Conservation (phyloP, 2,113 vertebrate species). For the Campylorhamphus procurvoides region DNA sequence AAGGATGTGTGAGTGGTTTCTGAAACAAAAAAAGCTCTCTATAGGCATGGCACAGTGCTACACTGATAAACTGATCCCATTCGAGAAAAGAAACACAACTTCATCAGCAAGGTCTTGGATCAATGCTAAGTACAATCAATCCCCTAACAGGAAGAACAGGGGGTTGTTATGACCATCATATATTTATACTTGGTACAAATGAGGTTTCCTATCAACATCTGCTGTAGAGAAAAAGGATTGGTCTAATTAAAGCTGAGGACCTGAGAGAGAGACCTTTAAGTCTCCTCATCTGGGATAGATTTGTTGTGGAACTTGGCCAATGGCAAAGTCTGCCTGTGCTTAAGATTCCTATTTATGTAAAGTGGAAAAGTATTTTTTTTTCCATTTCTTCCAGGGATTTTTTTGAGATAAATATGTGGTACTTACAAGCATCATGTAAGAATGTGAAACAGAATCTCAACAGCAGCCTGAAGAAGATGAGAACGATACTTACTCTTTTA, state of each 20-base stretch:
- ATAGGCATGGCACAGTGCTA: background rate
- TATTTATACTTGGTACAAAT: background rate
- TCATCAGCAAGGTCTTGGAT: background rate
- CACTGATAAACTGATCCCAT: background rate
- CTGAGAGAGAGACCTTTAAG: background rate
- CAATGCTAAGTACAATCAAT: background rate
- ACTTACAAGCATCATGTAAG: background rate
- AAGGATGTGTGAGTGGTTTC: background rate
- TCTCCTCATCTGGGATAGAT: background rate
- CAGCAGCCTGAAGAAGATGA: background rate
- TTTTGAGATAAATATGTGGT: background rate
- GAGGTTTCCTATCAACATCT: background rate
- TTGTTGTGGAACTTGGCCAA: background rate
- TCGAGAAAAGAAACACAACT: background rate
- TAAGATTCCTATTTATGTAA: background rate
- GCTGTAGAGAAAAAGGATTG: background rate
- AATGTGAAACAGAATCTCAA: slow-evolving; percentile 13
- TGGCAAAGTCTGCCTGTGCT: background rate
- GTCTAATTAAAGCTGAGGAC: background rate
- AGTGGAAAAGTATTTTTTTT: background rate
- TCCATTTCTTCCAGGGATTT: background rate
- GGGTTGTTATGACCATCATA: background rate
- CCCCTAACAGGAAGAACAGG: background rate
- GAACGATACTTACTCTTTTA: background rate
- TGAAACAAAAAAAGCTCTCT: background rate